Base-by-base conservation (phyloP, 2,888 invertebrate genomes). In the Bembecia ichneumoniformis region DNA sequence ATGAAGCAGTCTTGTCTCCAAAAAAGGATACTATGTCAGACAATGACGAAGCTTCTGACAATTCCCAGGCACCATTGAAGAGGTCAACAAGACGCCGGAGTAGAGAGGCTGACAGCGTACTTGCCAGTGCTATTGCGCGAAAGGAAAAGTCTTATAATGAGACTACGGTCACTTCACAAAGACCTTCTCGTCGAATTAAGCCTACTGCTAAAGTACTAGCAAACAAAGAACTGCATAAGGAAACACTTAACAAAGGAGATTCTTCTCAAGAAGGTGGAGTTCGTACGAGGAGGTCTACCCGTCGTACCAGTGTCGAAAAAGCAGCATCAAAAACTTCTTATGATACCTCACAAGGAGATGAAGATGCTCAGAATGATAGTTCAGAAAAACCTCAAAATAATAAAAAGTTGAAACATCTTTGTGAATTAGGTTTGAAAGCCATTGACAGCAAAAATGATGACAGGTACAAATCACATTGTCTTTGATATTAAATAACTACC, bases 71-170 rank as follows among this genome's bases (percentile, higher is more conserved):
- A 17, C 76, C 87, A 10, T 77, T 89, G 1, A 93, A 93, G 69
- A 86, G 93, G 15, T 90, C 91, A 1, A 89, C 91, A 0, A 87
- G 91, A 48, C 86, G 91, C 36, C 80, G 90, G 46, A 90, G 90
- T 57, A 91, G 90, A 64, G 91, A 91, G 58, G 76, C 75, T 13
- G 89, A 91, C 54, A 91, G 92, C 47, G 89, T 92, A 34, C 71
- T 93, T 16, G 91, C 92, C 54, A 91, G 89, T 71, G 92, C 93
- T 9, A 93, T 93, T 60, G 92, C 92, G 1, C 84, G 92, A 11
- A 93, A 93, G 66, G 92, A 93, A 67, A 93, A 92, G 59, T 90
- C 90, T 0, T 92, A 91, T 60, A 90, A 90, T 59, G 88, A 89
- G 59, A 65, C 81, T 3, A 63, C 58, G 44, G 74, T 82, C 11